Evolutionary conservation across 2,888 invertebrate genomes (phyloP).

Genomic region (Nasonovia ribisnigri): DNA sequence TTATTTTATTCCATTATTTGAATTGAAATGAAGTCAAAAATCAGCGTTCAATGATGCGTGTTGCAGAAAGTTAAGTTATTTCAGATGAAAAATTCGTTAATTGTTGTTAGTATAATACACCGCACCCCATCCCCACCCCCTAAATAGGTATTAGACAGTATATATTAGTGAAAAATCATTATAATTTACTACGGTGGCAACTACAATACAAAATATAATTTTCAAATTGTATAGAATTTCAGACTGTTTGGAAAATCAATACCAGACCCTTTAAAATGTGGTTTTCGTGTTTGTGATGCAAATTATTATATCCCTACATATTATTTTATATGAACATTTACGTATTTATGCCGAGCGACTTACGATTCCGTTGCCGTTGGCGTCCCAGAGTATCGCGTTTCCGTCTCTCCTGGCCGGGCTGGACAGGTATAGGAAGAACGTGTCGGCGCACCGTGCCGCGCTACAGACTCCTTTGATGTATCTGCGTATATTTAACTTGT

Average conservation of each 20-base stretch:
- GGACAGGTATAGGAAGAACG: slow-evolving; percentile 72
- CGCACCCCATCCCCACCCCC: background rate
- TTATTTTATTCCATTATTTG: background rate
- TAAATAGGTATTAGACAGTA: background rate
- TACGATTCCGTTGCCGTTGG: slow-evolving; percentile 72
- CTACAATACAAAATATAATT: background rate
- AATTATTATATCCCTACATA: background rate
- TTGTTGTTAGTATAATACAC: background rate
- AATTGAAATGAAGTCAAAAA: background rate
- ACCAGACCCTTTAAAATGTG: background rate
- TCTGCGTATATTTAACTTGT: slow-evolving; percentile 72
- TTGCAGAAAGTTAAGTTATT: background rate
- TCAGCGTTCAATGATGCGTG: background rate
- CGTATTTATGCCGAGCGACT: slow-evolving; percentile 1
- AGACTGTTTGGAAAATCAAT: background rate
- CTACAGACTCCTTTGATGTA: slow-evolving; percentile 72
- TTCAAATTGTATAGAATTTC: background rate
- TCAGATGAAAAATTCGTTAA: background rate
- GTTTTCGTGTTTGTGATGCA: background rate
- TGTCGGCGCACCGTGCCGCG: slow-evolving; percentile 72
- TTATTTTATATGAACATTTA: background rate
- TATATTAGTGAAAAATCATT: background rate
- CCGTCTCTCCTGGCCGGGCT: slow-evolving; percentile 72
- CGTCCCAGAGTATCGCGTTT: slow-evolving; percentile 72
- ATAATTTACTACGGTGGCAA: background rate